Evolutionary conservation across 1,140 invertebrate genomes (phyloP), one percentile per base, ranked within the genome.

Genomic region (Caenorhabditis brenneri): DNA sequence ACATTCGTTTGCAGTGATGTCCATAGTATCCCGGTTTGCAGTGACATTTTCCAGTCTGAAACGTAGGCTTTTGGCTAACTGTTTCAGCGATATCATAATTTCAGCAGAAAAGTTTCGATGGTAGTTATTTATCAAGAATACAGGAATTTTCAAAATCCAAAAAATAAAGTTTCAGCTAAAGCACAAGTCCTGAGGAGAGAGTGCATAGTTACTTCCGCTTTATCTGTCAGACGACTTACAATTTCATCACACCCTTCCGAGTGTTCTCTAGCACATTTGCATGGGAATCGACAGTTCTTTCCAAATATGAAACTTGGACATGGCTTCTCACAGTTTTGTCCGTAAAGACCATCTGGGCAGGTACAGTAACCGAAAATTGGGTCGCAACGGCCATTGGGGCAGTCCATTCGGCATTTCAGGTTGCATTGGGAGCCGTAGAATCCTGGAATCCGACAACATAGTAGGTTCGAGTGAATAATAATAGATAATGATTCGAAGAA

Each of bases 281-380:
- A 89, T 5, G 81, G 55, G 15, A 86, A 79, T 31, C 88, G 83
- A 78, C 88, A 89, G 78, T 89, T 89, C 16, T 55, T 39, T 22
- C 88, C 88, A 65, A 87, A 89, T 7, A 80, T 88, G 51, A 89
- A 88, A 22, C 53, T 46, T 15, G 88, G 88, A 55, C 88, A 89
- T 15, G 86, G 60, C 84, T 88, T 83, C 24, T 95, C 94, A 90
- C 97, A 99, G 65, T 93, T 92, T 16, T 93, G 91, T 15, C 96
- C 96, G 65, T 91, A 94, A 91, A 93, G 97, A 10, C 97, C 97
- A 60, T 95, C 92, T 0, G 94, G 93, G 92, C 97, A 99, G 33
- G 93, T 94, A 91, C 96, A 98, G 81, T 93, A 93, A 80, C 96
- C 95, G 89, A 94, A 95, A 87, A 94, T 92, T 53, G 95, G 94